Base-by-base conservation (phyloP, 1,140 invertebrate species). In the Macrobrachium rosenbergii region DNA sequence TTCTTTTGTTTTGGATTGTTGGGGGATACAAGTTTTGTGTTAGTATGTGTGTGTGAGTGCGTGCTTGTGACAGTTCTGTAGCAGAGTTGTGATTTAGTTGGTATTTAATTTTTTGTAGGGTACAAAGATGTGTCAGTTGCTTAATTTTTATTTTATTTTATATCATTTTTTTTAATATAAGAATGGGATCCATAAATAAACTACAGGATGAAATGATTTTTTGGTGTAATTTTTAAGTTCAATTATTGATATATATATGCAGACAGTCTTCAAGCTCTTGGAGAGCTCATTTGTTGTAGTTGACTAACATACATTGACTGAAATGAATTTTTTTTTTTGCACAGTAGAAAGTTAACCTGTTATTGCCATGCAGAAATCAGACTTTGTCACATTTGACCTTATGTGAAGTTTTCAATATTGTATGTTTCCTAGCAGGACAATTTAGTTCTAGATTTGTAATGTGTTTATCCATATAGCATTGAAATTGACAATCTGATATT, bases 41-140 rank as follows among this genome's bases (percentile, higher is more conserved):
- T 72, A 28, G 85, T 81, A 43, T 52, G 52, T 87, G 85, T 87
- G 84, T 75, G 63, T 83, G 80, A 43, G 58, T 75, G 45, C 5
- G 60, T 82, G 37, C 37, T 14, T 23, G 83, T 85, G 72, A 8
- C 7, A 16, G 72, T n/a, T 37, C 78, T 63, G 78, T 81, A 87
- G 78, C 81, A 73, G 77, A 80, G 85, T 87, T 82, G 85, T 81
- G 85, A 81, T 87, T 37, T 83, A 73, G 69, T 87, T 87, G 79
- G 67, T 67, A 62, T 81, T 43, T 52, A 73, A 72, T 87, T 82
- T 80, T 73, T 81, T 63, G 77, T 87, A 87, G 85, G 85, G 85
- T 87, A 87, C 85, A 87, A 87, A 87, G 23, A 72, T 23, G 37
- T 72, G 69, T 43, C 21, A 43, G 37, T 72, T 72, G 69, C 69